These are phyloP conservation scores for Conus betulinus DNA, from an alignment of 1,140 invertebrate genomes.

Conservation along the genomic window DNA sequence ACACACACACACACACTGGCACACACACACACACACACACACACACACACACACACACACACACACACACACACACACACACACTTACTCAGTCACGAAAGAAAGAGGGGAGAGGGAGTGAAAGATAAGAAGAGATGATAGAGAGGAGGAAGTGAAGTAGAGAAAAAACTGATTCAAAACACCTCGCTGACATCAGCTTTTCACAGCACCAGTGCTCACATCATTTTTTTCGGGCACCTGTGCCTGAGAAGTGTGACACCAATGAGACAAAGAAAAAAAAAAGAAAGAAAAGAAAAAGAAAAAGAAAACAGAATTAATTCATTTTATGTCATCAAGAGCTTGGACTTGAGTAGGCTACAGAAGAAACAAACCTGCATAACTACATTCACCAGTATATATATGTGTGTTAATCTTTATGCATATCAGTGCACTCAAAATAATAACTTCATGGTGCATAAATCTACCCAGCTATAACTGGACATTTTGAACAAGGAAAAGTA, in stretches of 20 bases:
- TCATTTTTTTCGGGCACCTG: too few species aligned
- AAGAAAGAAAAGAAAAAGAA: not conserved
- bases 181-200: too few species aligned
- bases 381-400: not conserved
- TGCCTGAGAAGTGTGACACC: not conserved
- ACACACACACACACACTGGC: conserved; percentile 9
- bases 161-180: not conserved
- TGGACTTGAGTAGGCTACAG: not conserved
- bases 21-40: not conserved
- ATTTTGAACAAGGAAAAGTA: too few species aligned
- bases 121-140: not conserved
- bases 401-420: not conserved
- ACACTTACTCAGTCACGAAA: not conserved
- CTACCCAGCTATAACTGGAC: too few species aligned
- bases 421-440: not conserved
- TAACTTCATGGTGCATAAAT: too few species aligned
- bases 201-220: too few species aligned
- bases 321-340: not conserved
- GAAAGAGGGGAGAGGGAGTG: not conserved
- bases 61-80: conserved; percentile 13
- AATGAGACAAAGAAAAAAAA: not conserved
- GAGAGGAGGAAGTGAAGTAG: not conserved
- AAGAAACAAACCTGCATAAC: not conserved
- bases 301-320: not conserved
- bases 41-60: not conserved